Evolutionary conservation across 2,797 vertebrate genomes (phyloP), one percentile per base, ranked within the genome.

Genomic region (Clarias pachynema): DNA sequence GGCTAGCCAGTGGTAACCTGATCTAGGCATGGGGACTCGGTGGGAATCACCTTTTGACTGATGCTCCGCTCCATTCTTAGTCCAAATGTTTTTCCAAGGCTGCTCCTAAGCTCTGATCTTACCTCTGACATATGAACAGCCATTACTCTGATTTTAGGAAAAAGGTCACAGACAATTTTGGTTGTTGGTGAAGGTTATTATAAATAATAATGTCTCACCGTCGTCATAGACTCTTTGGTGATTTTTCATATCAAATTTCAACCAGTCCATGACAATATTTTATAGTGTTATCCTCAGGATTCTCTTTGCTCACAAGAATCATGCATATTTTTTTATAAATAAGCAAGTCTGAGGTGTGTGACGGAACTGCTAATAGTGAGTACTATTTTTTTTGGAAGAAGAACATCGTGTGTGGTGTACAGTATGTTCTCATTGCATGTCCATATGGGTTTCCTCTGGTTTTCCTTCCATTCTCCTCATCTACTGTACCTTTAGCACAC

Each of bases 1-100:
- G 81, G 87, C 88, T 93, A 93, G 94, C 93, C 92, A 93, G 93
- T 88, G 93, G 97, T 97, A 98, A 99, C 92, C 93, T 84, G 96
- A 98, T 96, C 93, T 92, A 92, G 91, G 93, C 94, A 79, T 65
- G 78, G 82, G 81, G 91, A 89, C 86, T 84, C 86, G 29, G 86
- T 87, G 84, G 86, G 79, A 86, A 87, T 93, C 92, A 94, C 93
- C 94, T 88, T 87, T 81, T 88, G 96, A 97, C 96, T 97, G 96
- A 96, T 96, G 96, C 95, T 95, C 92, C 77, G 94, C 95, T 96
- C 96, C 95, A 93, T 96, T 96, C 96, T 97, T 95, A 93, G 95
- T 96, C 94, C 94, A 97, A 97, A 97, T 97, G 97, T 98, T 98
- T 98, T 97, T 96, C 95, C 95, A 97, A 96, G 96, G 96, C 96